phyloP scores from a whole-genome alignment of 2,113 vertebrate species.

The Dromaius novaehollandiae region DNA sequence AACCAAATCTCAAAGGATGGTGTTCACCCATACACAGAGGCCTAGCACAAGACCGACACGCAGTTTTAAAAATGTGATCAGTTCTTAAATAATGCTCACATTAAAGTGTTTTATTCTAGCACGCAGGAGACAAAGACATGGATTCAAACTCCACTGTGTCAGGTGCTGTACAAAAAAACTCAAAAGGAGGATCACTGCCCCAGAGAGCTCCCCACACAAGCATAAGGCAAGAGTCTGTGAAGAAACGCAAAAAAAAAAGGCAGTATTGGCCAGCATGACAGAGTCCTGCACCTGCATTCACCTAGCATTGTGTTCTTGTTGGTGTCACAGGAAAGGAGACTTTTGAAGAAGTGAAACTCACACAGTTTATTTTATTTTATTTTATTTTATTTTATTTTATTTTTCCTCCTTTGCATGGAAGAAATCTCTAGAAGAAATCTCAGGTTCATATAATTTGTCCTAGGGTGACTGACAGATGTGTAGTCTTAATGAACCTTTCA shows the following conservation, averaged over 20 bases:
- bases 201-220: neutral
- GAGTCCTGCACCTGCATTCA: neutral
- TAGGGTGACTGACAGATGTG: neutral
- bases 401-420: neutral
- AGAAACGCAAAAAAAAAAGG: neutral
- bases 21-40: neutral
- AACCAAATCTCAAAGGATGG: neutral
- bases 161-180: neutral
- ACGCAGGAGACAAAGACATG: neutral
- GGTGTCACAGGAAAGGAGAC: neutral
- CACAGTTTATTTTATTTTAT: neutral
- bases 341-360: neutral
- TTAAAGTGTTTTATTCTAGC: neutral
- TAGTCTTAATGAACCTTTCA: neutral
- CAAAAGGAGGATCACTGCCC: neutral
- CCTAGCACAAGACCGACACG: neutral
- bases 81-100: neutral
- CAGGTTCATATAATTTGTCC: neutral
- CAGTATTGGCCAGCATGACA: neutral
- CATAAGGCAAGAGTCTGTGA: neutral
- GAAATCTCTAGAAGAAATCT: neutral
- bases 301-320: neutral
- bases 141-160: neutral
- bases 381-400: neutral
- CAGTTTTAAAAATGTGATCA: neutral